Evolutionary conservation across 2,113 vertebrate species (phyloP).

Genomic region (Laticauda laticaudata): DNA sequence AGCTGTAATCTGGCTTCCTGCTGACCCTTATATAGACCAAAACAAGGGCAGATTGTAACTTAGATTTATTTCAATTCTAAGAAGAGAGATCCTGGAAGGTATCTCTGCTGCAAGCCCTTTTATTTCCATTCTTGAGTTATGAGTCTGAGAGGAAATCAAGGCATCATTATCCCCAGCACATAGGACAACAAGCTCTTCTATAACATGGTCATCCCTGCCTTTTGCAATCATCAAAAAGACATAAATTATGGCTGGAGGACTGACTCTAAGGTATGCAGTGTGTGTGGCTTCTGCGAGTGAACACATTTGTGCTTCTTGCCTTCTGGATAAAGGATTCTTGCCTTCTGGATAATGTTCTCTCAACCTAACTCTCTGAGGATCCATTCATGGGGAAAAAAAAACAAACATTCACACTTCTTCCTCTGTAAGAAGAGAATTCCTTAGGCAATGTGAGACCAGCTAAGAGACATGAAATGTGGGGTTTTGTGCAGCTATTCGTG

Average conservation of each 20-base stretch:
- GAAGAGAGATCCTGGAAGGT: neutral
- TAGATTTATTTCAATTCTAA: constrained; percentile 22
- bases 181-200: neutral
- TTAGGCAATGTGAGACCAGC: neutral
- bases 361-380: neutral
- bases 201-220: neutral
- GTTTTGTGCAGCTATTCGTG: neutral
- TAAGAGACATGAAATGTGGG: neutral
- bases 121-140: constrained; percentile 28
- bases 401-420: neutral
- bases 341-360: neutral
- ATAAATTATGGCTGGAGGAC: neutral
- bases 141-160: neutral
- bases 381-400: neutral
- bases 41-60: neutral
- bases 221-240: neutral
- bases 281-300: neutral
- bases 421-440: neutral
- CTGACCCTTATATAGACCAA: constrained; percentile 7
- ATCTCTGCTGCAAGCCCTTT: constrained; percentile 10
- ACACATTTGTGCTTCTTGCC: neutral
- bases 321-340: neutral
- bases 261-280: neutral
- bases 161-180: constrained; percentile 9
- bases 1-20: constrained; percentile 21